Base-by-base conservation (phyloP, 2,888 invertebrate genomes). In the Drosophila stalkeri region DNA sequence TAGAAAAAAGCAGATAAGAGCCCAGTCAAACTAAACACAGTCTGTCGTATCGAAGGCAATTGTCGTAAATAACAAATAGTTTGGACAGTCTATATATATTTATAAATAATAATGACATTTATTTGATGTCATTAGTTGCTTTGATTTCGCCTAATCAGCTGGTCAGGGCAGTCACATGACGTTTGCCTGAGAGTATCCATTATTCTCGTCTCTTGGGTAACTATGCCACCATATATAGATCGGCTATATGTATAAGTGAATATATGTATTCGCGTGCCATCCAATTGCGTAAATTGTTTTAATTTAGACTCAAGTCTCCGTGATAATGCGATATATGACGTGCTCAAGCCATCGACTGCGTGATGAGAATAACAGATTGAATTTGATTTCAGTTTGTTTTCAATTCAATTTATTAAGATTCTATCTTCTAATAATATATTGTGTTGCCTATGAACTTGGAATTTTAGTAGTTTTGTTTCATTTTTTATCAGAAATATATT, bases 231-330 rank as follows among this genome's bases (percentile, higher is more conserved):
- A 43, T 55, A 33, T 54, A 51, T 54, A 27, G 72, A 57, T 47
- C 37, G 39, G 23, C 33, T 47, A 20, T 49, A 16, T 67, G 9
- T 64, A 54, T 64, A 62, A 20, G 16, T 41, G 14, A 20, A 20
- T 49, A 16, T 27, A 60, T 43, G 20, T 43, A 20, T 76, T 80
- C 66, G 72, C 77, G 64, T 80, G 80, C 35, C 59, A 47, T 49
- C 27, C 41, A 67, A 74, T 64, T 64, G 63, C 18, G 70, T 63
- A 61, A 64, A 75, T 64, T 61, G 52, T 46, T 61, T 65, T 73
- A 63, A 65, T 77, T 60, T 20, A 51, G 23, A 56, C 65, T 56
- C 63, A 47, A 68, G 35, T 55, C 62, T n/a, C 43, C 18, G 7
- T 23, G 54, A 64, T 65, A 62, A 76, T 60, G 59, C 43, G 20